A percentile compares a stretch with the other conserved stretches of the same genome.
phyloP scores from a whole-genome alignment of 2,888 invertebrate species.

The Tinea trinotella region DNA sequence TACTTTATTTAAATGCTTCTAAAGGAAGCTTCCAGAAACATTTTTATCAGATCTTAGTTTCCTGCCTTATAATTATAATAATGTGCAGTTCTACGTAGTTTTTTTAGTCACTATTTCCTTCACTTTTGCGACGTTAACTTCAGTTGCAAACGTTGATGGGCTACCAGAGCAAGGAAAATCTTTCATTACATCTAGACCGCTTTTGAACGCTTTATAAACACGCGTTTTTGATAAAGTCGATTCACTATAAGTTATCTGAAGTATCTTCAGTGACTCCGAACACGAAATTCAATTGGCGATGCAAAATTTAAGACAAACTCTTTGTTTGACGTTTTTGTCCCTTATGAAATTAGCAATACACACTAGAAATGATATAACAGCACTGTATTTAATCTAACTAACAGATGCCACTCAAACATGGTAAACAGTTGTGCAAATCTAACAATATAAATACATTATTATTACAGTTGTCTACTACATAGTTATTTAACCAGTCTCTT shows the following conservation, averaged over 20 bases:
- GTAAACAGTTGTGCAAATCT: constrained; percentile 22
- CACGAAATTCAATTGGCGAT: constrained; percentile 26
- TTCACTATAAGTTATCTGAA: constrained; percentile 24
- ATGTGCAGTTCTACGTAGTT: too few relatives aligned
- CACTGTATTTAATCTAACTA: constrained; percentile 21
- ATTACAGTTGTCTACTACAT: too few relatives aligned
- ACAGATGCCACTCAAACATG: constrained; percentile 23
- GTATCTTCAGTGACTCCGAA: constrained; percentile 25
- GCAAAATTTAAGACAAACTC: constrained; percentile 25
- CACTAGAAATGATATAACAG: constrained; percentile 18
- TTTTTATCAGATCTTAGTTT: too few relatives aligned
- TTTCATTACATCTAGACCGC: constrained; percentile 25
- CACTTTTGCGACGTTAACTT: constrained; percentile 19
- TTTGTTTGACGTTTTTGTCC: constrained; percentile 21
- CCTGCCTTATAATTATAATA: too few relatives aligned
- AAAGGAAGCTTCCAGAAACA: too few relatives aligned
- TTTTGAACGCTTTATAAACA: constrained; percentile 23
- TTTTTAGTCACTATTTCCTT: constrained; percentile 7
- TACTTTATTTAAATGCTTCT: too few relatives aligned
- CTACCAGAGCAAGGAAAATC: constrained; percentile 25
- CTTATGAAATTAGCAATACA: constrained; percentile 20
- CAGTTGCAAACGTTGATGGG: too few relatives aligned
- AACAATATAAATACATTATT: constrained; percentile 20
- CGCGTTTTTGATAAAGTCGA: constrained; percentile 23
- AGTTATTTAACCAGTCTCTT: too few relatives aligned